Base-by-base conservation (phyloP, 2,888 invertebrate genomes). In the Meliscaeva auricollis region DNA sequence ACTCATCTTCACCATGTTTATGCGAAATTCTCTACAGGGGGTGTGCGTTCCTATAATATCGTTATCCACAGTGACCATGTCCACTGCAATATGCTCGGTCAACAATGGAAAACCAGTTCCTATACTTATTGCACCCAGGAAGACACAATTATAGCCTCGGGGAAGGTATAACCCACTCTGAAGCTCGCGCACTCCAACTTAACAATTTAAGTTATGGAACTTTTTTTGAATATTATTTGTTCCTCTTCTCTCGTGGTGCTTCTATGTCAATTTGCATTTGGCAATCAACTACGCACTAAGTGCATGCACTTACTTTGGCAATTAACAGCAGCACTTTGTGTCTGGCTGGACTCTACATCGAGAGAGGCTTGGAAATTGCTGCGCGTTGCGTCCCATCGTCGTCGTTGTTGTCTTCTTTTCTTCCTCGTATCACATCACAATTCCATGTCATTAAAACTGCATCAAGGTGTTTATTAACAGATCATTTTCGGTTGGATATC, bases 391-490 rank as follows among this genome's bases (percentile, higher is more conserved):
- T 52, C 22, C 9, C 38, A 13, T 38, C 38, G 5, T 9, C 54
- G 35, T 32, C 30, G 26, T 30, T 38, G 3, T 48, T 48, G 15
- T 50, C 22, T 26, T 66, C 58, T 58, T 50, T 11, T 20, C 46
- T 69, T 50, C 35, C 30, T 35, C 54, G 60, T 73, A 60, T 66
- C 77, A 54, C 73, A 74, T 77, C 64, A 64, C 75, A 84, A 79
- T 75, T 84, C 79, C 54, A 79, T 81, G 76, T 85, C 85, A 85
- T 85, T 85, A 85, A 85, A 85, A 85, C 81, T 68, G 76, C 81
- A 81, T 85, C 85, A 81, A 85, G 85, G 85, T 85, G 85, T 85
- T 85, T 85, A 85, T 85, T 85, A 85, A 69, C 85, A 85, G 80
- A 85, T 85, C 85, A 85, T 85, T 85, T 79, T 80, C 70, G 52